Conservation (phyloP, 2,797 vertebrate genomes). For the Myotis vivesi region DNA sequence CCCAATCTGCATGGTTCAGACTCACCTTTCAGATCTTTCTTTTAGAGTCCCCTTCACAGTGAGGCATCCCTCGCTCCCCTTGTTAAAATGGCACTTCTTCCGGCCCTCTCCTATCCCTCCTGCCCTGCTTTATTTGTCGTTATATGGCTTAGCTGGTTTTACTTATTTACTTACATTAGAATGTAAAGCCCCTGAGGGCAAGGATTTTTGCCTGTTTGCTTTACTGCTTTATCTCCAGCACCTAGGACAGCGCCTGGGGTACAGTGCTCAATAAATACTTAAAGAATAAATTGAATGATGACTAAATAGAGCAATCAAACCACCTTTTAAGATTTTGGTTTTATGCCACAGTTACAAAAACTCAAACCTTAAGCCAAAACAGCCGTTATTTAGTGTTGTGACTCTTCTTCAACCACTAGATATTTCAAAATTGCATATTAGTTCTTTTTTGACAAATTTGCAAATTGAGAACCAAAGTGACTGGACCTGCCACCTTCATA, state of each 20-base stretch:
- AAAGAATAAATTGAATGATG: neutral
- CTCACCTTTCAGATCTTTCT: neutral
- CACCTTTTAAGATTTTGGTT: neutral
- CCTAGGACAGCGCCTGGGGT: neutral
- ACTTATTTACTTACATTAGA: neutral
- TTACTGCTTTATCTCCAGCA: neutral
- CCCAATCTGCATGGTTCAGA: neutral
- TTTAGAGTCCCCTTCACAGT: neutral
- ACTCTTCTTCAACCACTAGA: neutral
- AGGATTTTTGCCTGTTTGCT: neutral
- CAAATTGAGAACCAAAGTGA: slow-evolving; percentile 12
- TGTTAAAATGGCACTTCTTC: neutral
- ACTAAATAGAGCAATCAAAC: neutral
- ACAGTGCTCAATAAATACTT: neutral
- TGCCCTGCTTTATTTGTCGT: neutral
- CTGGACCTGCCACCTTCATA: neutral
- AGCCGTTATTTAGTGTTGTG: neutral
- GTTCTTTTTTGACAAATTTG: neutral
- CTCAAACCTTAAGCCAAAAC: neutral
- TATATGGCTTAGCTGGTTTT: neutral
- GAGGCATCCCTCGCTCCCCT: neutral
- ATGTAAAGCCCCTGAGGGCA: neutral
- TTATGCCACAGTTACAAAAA: neutral
- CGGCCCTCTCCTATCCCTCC: rapidly evolving
- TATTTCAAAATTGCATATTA: neutral